Base-by-base conservation (phyloP, 2,797 vertebrate species). In the Neosilurus mollespiculum region DNA sequence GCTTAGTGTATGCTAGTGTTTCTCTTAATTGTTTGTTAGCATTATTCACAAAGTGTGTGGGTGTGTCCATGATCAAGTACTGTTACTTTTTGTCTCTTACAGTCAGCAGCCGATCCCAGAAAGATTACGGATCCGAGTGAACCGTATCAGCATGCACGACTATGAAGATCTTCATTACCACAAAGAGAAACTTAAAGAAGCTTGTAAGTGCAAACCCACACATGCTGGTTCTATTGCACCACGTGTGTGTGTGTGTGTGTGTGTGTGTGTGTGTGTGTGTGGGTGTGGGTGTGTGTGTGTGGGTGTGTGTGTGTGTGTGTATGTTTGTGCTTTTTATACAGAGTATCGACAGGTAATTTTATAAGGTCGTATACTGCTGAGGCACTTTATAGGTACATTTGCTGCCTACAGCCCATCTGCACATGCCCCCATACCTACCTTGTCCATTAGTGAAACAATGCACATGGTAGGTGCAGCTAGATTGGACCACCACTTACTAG, bases 131-230 rank as follows among this genome's bases (percentile, higher is more conserved):
- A 95, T 99, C 90, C 92, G 94, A 24, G 97, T 99, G 88, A 98
- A 92, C 92, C 94, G 96, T 78, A 96, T 99, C 90, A 95, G 96
- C 84, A 98, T 99, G 97, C 94, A 90, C 0, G 96, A 98, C 93
- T 99, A 99, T 0, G 97, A 99, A 90, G 93, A 95, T 22, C 93
- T 99, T 89, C 96, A 98, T 89, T 98, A 99, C 0, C 97, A 99
- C 93, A 99, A 99, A 92, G 97, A 99, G 87, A 96, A 97, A 90
- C 96, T 99, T 84, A 96, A 95, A 85, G 96, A 98, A 91, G 96
- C 97, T 75, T 98, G 97, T 99, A 91, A 97, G 97, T 92, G 86
- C 76, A 18, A 77, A 88, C 26, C 18, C 58, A 64, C 71, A 61
- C 30, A 24, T 59, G 56, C 51, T n/a, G 24, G 4, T 61, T 70